These are phyloP conservation scores for Tetropium fuscum DNA, from an alignment of 2,888 invertebrate genomes.

Conservation along the genomic window DNA sequence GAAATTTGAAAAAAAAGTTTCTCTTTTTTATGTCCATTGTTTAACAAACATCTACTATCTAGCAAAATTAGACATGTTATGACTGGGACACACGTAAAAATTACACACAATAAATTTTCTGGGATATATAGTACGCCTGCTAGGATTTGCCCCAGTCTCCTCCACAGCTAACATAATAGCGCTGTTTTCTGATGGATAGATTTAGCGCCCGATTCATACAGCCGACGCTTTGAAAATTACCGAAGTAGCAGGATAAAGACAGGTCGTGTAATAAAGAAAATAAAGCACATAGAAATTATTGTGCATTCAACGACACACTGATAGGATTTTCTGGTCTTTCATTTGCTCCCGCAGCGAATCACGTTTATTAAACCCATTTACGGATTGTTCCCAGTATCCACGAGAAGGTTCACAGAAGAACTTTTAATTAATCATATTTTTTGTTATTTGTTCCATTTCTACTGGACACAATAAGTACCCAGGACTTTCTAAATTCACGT, in stretches of 20 bases:
- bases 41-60: too few relatives aligned
- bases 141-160: conserved; percentile 28
- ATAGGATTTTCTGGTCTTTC: conserved; percentile 45
- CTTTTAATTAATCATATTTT: too few relatives aligned
- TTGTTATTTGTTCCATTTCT: too few relatives aligned
- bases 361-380: conserved; percentile 41
- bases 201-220: conserved; percentile 57
- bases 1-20: too few relatives aligned
- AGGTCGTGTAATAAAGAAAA: conserved; percentile 48
- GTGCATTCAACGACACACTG: conserved; percentile 48
- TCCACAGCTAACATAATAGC: conserved; percentile 56
- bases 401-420: too few relatives aligned
- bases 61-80: too few relatives aligned
- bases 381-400: conserved; percentile 29
- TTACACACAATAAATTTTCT: too few relatives aligned
- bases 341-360: conserved; percentile 33
- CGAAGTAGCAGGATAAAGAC: conserved; percentile 57
- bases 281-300: conserved; percentile 53
- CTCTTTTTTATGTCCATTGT: too few relatives aligned
- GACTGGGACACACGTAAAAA: too few relatives aligned
- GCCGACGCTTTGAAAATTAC: conserved; percentile 58
- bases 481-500: too few relatives aligned
- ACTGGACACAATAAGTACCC: too few relatives aligned
- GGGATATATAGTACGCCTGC: too few relatives aligned
- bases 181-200: conserved; percentile 58